Evolutionary conservation across 2,888 invertebrate genomes (phyloP).

Genomic region (Drosophila mayaguana): DNA sequence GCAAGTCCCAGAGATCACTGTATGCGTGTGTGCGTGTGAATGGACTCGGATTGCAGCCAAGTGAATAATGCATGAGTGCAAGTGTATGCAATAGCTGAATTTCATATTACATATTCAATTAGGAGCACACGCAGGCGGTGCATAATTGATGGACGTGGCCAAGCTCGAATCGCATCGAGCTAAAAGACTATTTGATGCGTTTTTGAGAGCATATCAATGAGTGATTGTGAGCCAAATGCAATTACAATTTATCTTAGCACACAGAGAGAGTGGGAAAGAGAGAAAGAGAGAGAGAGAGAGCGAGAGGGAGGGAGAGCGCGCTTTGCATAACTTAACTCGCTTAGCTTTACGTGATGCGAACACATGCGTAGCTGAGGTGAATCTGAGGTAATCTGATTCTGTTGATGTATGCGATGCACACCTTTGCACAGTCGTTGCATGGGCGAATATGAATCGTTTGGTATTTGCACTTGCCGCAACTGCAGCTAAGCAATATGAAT

Average conservation of each 20-base stretch:
- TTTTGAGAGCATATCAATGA: not conserved
- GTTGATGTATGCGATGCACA: not conserved
- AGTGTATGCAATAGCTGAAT: not conserved
- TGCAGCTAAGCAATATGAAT: not conserved
- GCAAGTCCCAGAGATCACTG: slow-evolving; percentile 9
- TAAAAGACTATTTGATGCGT: not conserved
- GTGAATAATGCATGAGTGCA: slow-evolving; percentile 16
- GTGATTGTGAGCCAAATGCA: slow-evolving; percentile 2
- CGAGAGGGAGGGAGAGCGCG: not conserved
- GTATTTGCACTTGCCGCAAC: not conserved
- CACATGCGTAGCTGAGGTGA: not conserved
- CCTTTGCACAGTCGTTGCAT: not conserved
- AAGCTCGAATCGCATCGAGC: not conserved
- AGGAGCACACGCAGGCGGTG: not conserved
- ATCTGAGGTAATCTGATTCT: not conserved
- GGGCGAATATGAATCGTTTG: too few relatives aligned
- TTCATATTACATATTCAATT: slow-evolving; percentile 33
- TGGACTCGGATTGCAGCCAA: slow-evolving; percentile 12
- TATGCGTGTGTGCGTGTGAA: slow-evolving; percentile 12
- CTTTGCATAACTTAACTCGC: not conserved
- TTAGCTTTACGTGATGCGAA: not conserved
- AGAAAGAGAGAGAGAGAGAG: not conserved
- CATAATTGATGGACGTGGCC: not conserved
- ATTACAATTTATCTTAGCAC: not conserved
- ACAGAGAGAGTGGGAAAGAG: not conserved